Evolutionary conservation across 2,113 vertebrate species (phyloP), one percentile per base, ranked within the genome.

Genomic region (Elachura formosa): DNA sequence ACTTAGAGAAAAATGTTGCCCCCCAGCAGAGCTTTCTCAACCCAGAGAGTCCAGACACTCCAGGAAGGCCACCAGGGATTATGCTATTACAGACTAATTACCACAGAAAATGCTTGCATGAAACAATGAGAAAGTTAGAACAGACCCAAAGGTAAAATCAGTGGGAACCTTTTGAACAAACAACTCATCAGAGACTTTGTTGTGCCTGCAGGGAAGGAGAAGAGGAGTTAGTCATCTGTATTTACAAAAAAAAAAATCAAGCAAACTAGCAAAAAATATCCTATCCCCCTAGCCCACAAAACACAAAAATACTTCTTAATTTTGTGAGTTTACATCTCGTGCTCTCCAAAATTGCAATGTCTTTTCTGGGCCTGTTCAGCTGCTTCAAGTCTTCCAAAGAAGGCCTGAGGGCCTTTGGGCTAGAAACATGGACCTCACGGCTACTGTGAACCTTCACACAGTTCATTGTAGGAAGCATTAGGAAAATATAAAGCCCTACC

Each of bases 71-170:
- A 91, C 81, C 43, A 69, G 84, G 84, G 93, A 95, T 89, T 85
- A 14, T 62, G 61, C 71, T 89, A 73, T 95, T 92, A 91, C 54
- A 68, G 71, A 28, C 84, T 95, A 94, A 95, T 96, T 95, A 85
- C 84, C 68, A 73, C 71, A 79, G 84, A 94, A 93, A 94, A 92
- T 21, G 81, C 87, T 91, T 76, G 76, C 62, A 34, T 41, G 71
- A 82, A 87, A 89, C 84, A 95, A 89, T 81, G 87, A 59, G 69
- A 87, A 74, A 76, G 24, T 55, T 75, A 91, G 41, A 87, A 79
- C 62, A 93, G 82, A 82, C 77, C 81, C 89, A 95, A 91, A 95
- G 80, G 94, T 97, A 94, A 94, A 91, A 91, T 91, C 91, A 82
- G 49, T 31, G 58, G 83, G 69, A 91, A 92, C 91, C 54, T 95